A percentile compares a stretch with the other conserved stretches of the same genome.
These are phyloP conservation scores for Lysandra coridon DNA, from an alignment of 2,888 invertebrate genomes.

Conservation along the genomic window DNA sequence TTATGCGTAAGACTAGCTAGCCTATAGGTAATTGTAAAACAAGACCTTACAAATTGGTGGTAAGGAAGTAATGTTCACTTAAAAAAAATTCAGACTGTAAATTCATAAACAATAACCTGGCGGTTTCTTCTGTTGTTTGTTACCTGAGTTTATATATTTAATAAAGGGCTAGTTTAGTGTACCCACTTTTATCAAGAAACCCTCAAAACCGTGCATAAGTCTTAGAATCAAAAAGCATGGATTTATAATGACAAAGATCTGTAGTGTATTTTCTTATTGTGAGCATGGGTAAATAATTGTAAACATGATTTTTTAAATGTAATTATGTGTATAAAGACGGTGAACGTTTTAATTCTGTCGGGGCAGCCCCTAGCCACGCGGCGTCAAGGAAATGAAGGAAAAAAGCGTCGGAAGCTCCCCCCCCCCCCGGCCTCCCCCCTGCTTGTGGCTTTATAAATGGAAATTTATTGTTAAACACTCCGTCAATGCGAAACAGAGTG, in stretches of 20 bases:
- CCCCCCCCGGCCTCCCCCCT: conserved; percentile 47
- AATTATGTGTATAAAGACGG: conserved; percentile 45
- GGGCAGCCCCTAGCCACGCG: conserved; percentile 64
- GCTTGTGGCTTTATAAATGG: conserved; percentile 79
- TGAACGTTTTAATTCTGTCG: conserved; percentile 70
- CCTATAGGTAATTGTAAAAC: background rate
- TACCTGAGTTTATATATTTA: too few relatives aligned
- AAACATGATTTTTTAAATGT: conserved; percentile 37
- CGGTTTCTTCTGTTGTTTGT: too few relatives aligned
- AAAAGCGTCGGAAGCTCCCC: conserved; percentile 74
- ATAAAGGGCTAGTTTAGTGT: too few relatives aligned
- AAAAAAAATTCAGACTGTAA: too few relatives aligned
- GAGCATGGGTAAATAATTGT: conserved; percentile 26
- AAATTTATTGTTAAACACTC: conserved; percentile 80
- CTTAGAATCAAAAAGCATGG: background rate
- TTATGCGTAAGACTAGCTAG: conserved; percentile 9
- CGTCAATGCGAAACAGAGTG: conserved; percentile 62
- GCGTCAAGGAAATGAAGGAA: conserved; percentile 79
- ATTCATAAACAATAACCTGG: too few relatives aligned
- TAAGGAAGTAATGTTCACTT: too few relatives aligned
- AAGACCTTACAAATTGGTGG: background rate
- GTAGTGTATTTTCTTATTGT: background rate
- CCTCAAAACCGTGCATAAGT: too few relatives aligned
- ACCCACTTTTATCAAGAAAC: too few relatives aligned
- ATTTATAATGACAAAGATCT: background rate